phyloP scores from a whole-genome alignment of 2,113 vertebrate genomes.

The Hemiscyllium ocellatum region DNA sequence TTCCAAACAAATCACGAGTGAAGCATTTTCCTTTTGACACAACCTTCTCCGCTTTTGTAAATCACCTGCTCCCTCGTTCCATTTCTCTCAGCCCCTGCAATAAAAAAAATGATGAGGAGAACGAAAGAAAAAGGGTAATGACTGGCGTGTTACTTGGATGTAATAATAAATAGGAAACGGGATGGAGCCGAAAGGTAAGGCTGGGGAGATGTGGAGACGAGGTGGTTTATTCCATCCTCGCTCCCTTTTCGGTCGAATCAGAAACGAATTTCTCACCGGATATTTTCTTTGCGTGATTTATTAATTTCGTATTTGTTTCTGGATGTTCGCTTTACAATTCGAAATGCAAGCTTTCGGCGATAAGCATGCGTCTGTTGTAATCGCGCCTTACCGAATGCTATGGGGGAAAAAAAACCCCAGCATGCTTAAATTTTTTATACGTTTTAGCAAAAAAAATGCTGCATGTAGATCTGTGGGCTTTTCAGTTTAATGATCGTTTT shows the following conservation, averaged over 20 bases:
- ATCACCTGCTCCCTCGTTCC: too few relatives aligned
- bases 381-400: too few relatives aligned
- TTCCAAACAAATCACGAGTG: too few relatives aligned
- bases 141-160: neutral
- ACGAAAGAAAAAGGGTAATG: neutral
- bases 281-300: too few relatives aligned
- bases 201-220: neutral
- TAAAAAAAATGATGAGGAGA: neutral
- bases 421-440: neutral
- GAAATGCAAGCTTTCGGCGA: too few relatives aligned
- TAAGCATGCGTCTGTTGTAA: too few relatives aligned
- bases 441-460: neutral
- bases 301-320: neutral
- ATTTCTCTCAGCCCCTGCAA: too few relatives aligned
- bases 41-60: too few relatives aligned
- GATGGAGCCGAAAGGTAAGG: neutral
- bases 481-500: neutral
- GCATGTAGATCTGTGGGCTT: neutral
- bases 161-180: neutral
- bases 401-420: too few relatives aligned
- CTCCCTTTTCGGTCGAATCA: neutral
- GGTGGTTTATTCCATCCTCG: neutral
- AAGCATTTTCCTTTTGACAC: too few relatives aligned
- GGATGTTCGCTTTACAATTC: neutral
- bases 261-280: neutral